phyloP scores from a whole-genome alignment of 2,888 invertebrate genomes.

The Phasia obesa region DNA sequence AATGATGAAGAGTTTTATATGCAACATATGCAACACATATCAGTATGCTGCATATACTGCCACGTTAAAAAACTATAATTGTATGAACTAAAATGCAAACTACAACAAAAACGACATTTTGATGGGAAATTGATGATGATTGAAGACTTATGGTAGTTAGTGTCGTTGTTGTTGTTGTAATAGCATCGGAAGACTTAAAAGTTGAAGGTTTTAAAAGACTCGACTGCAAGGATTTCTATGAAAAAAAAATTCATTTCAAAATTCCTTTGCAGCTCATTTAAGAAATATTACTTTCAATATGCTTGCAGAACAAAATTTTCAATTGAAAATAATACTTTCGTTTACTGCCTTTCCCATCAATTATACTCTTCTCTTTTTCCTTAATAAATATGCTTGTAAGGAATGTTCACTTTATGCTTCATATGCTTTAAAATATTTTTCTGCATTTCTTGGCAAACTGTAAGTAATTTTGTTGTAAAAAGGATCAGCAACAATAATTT shows the following conservation, averaged over 20 bases:
- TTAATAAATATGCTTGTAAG: conserved; percentile 3
- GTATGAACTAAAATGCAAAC: conserved; percentile 24
- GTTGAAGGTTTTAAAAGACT: not conserved
- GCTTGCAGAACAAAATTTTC: not conserved
- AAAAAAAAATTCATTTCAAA: not conserved
- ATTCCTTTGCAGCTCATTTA: conserved; percentile 29
- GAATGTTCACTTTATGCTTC: conserved; percentile 3
- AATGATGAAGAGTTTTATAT: conserved; percentile 22
- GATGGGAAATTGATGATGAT: conserved; percentile 82
- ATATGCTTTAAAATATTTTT: not conserved
- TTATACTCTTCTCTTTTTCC: not conserved
- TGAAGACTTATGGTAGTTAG: conserved; percentile 73
- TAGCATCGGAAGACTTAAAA: conserved; percentile 12
- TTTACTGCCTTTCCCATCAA: not conserved
- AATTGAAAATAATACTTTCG: not conserved
- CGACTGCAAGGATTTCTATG: no score
- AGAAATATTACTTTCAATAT: not conserved
- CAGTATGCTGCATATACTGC: not conserved
- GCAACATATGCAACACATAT: conserved; percentile 31
- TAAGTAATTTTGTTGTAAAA: conserved; percentile 8
- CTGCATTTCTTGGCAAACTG: not conserved
- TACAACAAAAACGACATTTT: conserved; percentile 77
- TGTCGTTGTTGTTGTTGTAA: conserved; percentile 36
- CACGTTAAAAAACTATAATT: not conserved
- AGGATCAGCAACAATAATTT: not conserved